Conservation (phyloP, 2,888 invertebrate species). For the Mylabris sibirica region DNA sequence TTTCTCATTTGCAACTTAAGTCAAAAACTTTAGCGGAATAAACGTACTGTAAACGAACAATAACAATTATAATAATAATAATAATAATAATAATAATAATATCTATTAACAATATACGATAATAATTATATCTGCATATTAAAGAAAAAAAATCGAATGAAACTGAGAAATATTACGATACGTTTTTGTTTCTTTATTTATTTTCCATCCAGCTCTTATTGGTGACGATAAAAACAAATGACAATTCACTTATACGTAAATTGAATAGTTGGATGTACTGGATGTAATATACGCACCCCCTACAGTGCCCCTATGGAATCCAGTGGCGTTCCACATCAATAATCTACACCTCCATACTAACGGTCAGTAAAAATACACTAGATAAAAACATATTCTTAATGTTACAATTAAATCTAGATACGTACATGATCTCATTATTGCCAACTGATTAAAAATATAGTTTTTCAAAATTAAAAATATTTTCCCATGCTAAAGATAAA, state of each 20-base stretch:
- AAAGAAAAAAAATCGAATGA: too few species aligned
- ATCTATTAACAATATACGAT: too few species aligned
- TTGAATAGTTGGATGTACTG: constrained; percentile 46
- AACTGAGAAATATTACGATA: neutral
- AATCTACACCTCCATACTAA: neutral
- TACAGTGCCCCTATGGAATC: constrained; percentile 35
- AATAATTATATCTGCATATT: too few species aligned
- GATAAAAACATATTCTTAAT: neutral
- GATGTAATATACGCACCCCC: constrained; percentile 46
- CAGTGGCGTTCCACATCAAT: constrained; percentile 25
- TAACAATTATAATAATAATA: neutral
- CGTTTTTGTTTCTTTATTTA: neutral
- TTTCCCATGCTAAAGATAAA: neutral
- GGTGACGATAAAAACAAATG: constrained; percentile 49
- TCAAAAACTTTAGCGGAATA: too few species aligned
- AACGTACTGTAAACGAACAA: too few species aligned
- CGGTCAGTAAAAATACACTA: neutral
- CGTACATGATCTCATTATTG: neutral
- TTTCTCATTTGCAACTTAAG: too few species aligned
- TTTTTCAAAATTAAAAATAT: neutral
- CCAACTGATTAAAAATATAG: neutral
- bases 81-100: too few species aligned
- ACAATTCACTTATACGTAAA: constrained; percentile 51
- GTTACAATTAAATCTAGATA: neutral
- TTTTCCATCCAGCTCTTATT: constrained; percentile 8